Base-by-base conservation (phyloP, 2,113 vertebrate genomes). In the Pygoscelis adeliae region DNA sequence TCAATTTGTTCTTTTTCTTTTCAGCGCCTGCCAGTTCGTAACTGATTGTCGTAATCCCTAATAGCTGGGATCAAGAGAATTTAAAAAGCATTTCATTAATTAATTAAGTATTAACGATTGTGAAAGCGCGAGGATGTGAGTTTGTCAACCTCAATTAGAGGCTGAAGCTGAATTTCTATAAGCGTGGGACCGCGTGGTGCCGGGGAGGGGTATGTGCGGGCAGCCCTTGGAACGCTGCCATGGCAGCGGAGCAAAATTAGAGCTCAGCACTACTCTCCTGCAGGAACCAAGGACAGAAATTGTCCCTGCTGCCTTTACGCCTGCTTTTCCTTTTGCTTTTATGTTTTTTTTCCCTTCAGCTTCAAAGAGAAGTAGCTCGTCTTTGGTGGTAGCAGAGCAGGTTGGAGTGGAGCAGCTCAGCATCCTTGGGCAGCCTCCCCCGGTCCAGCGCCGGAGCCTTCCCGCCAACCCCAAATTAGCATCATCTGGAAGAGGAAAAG, bases 81-180 rank as follows among this genome's bases (percentile, higher is more conserved):
- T 87, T 56, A 25, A 55, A 53, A 67, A 78, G 63, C 42, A 2
- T 89, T 94, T 91, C 58, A 34, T 83, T 94, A 29, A 81, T 93
- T 89, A 89, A 94, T 92, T 44, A 78, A 84, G 50, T 78, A 78
- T 66, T 92, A 91, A 87, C 5, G 8, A 26, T 26, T n/a, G 77
- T 1, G 4, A 42, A 36, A 70, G 76, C 6, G 5, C 1, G 5
- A 70, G 80, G 72, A 82, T 1, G 4, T 2, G 38, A 73, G 63
- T 63, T 81, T 87, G 93, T 93, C 69, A n/a, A 14, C 89, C 83
- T 58, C 87, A 74, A 15, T 94, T 91, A 87, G 59, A n/a, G 61
- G 63, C 72, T 80, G 82, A 58, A 46, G 55, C 49, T 46, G 80
- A 15, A 16, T 80, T 80, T 65, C n/a, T 29, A 0, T 3, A 1